These are phyloP conservation scores for Spatulosminthurus flaviceps DNA, from an alignment of 2,888 invertebrate genomes.

Conservation along the genomic window DNA sequence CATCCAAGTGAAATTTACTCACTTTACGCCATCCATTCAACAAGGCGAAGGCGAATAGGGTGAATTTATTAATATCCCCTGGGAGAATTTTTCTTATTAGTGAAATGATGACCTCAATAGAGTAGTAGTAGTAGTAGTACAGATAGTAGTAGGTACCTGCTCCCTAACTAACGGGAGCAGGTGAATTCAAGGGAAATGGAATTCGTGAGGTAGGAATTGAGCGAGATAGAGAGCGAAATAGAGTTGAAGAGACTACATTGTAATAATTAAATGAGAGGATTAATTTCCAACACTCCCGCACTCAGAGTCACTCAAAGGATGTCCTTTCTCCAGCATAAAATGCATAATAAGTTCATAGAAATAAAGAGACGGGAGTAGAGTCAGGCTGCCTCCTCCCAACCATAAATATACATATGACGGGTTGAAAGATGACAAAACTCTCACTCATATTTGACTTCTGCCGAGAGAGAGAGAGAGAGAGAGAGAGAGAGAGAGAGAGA, in stretches of 20 bases:
- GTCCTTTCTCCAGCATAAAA: no score
- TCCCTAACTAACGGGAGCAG: background rate
- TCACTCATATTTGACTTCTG: no score
- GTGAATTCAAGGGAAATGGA: background rate
- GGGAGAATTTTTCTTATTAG: background rate
- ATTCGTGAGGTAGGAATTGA: background rate
- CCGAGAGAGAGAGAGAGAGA: background rate
- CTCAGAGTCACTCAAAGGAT: background rate
- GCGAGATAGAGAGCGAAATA: background rate
- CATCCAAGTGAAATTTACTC: no score
- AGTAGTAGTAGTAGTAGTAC: no score
- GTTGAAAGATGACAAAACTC: no score
- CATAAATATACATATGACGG: no score
- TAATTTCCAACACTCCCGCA: background rate
- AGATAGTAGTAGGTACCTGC: no score
- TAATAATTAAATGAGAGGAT: constrained; percentile 12
- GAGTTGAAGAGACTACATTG: background rate
- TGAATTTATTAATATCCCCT: constrained; percentile 2
- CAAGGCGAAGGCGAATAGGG: background rate
- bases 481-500: background rate
- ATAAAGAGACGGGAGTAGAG: no score
- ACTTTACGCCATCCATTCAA: no score
- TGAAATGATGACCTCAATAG: constrained; percentile 6
- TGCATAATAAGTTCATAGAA: background rate
- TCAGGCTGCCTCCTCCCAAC: no score